These are phyloP conservation scores for Drosophila parthenogenetica DNA, from an alignment of 2,888 invertebrate species.

Conservation along the genomic window DNA sequence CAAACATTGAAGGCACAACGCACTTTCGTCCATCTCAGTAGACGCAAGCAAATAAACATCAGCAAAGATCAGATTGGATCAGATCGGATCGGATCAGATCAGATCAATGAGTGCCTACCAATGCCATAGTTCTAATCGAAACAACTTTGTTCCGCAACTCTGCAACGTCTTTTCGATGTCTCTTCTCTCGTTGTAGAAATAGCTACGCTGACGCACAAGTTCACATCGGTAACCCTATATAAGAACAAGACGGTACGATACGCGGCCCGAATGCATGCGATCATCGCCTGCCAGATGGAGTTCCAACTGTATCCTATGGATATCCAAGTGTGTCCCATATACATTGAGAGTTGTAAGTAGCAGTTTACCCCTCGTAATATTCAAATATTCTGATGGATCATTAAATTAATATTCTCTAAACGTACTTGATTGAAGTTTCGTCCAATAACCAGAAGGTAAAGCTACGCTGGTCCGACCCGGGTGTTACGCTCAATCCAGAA, in stretches of 20 bases:
- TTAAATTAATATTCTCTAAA: not conserved
- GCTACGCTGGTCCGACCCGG: constrained; percentile 90
- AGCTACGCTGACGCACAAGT: constrained; percentile 91
- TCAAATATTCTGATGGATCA: not conserved
- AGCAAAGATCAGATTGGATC: constrained; percentile 9
- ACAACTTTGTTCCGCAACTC: constrained; percentile 75
- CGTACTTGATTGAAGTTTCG: constrained; percentile 87
- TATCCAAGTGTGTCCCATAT: constrained; percentile 93
- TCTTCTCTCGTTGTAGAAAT: constrained; percentile 88
- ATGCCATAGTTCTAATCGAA: constrained; percentile 79
- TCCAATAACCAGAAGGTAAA: constrained; percentile 91
- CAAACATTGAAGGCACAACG: constrained; percentile 22
- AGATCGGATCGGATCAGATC: constrained; percentile 20
- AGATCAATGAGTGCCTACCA: constrained; percentile 63
- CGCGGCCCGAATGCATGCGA: constrained; percentile 93
- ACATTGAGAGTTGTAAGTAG: constrained; percentile 93
- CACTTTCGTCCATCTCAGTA: constrained; percentile 30
- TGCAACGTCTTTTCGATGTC: constrained; percentile 81
- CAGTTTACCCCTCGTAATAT: not conserved
- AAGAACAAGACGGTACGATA: constrained; percentile 92
- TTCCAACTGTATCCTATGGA: constrained; percentile 95
- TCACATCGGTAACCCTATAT: constrained; percentile 92
- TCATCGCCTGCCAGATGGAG: constrained; percentile 94
- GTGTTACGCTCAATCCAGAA: constrained; percentile 92
- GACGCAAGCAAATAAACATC: constrained; percentile 22